Base-by-base conservation (phyloP, 2,113 vertebrate species). In the Hydrochoerus hydrochaeris region DNA sequence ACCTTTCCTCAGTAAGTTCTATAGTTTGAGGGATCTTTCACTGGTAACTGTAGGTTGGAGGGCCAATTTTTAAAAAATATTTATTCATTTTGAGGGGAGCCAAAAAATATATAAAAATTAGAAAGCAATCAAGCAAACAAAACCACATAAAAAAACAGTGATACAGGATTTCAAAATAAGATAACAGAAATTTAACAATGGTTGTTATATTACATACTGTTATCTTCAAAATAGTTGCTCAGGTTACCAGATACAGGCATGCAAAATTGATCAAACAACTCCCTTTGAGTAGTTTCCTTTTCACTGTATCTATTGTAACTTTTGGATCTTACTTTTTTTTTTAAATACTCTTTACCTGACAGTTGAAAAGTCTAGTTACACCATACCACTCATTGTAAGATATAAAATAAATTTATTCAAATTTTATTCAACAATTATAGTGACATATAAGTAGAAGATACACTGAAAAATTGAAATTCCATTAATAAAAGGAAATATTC, bases 401-500 rank as follows among this genome's bases (percentile, higher is more conserved):
- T 32, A 69, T 24, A 82, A 91, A 80, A 91, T 19, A 82, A 35
- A 87, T 60, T 75, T 65, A 73, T 67, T 81, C 19, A 91, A 77
- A 83, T 52, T 91, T 12, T 35, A 83, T 77, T 83, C 38, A 20
- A 82, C 57, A 86, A 91, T 82, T 94, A 91, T 63, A 90, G 24
- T 89, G 46, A 85, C 44, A 41, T 49, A 3, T 63, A 81, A 73
- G 1, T 78, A 78, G 30, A 89, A 65, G 17, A 75, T 67, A 7
- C 16, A 67, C 38, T 82, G 26, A 91, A 86, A 94, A 90, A 62
- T 78, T 62, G 60, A 93, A 89, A 85, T 69, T 67, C n/a, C 35
- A 89, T 88, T 80, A 96, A 90, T 30, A 82, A 82, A 90, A 77
- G 10, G 20, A 95, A 80, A 85, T 46, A 75, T 30, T 57, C 28